A percentile compares a stretch with the other conserved stretches of the same genome.
Conservation (phyloP, 1,140 invertebrate genomes). For the Drosophila pectinifera region DNA sequence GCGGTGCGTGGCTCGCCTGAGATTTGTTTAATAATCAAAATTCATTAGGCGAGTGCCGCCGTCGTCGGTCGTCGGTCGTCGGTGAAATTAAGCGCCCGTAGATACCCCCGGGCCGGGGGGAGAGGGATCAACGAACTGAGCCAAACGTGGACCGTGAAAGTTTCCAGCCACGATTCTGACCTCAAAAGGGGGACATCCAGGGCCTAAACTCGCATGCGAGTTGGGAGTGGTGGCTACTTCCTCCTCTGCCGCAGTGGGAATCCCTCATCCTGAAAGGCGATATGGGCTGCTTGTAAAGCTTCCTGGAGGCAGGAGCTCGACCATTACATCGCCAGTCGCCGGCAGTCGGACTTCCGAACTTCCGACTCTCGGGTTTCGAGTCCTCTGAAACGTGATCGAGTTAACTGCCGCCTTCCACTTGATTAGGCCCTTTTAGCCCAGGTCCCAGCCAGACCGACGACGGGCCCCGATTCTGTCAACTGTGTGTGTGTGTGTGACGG, state of each 20-base stretch:
- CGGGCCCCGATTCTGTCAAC: conserved; percentile 68
- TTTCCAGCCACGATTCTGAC: conserved; percentile 72
- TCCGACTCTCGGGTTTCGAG: conserved; percentile 69
- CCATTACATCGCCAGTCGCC: conserved; percentile 75
- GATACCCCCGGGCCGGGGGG: conserved; percentile 41
- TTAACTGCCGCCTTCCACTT: conserved; percentile 80
- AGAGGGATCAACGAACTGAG: conserved; percentile 72
- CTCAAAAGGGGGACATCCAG: no score
- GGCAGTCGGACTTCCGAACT: conserved; percentile 77
- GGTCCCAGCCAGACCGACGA: conserved; percentile 47
- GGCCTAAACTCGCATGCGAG: no score
- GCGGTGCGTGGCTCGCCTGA: conserved; percentile 66
- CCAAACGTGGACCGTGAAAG: conserved; percentile 69
- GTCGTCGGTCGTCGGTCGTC: conserved; percentile 3
- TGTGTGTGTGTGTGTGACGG: no score
- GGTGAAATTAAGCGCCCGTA: conserved; percentile 80
- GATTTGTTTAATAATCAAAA: conserved; percentile 78
- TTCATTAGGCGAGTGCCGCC: conserved; percentile 68
- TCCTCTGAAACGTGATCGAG: conserved; percentile 67
- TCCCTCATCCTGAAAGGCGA: conserved; percentile 50
- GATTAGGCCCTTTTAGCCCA: conserved; percentile 75
- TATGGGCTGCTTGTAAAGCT: conserved; percentile 73
- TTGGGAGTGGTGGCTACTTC: no score
- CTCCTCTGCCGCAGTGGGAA: no score
- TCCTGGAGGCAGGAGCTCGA: conserved; percentile 50